phyloP scores from a whole-genome alignment of 2,888 invertebrate genomes.

The Drosophila dives region DNA sequence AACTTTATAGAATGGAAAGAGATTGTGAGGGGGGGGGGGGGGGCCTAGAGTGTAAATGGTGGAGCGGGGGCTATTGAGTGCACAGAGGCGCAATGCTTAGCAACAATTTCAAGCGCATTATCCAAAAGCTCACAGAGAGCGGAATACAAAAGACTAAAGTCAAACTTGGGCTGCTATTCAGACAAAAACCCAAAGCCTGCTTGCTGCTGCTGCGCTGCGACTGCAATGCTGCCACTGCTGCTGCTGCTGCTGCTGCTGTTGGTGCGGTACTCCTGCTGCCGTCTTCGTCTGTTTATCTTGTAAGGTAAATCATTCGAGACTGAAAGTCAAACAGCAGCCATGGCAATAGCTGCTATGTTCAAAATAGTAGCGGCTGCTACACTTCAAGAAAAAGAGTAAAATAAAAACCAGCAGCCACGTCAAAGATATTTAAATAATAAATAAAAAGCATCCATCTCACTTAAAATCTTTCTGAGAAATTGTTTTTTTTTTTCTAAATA shows the following conservation, averaged over 20 bases:
- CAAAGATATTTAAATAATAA: no score
- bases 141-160: conserved; percentile 73
- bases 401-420: no score
- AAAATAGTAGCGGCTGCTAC: not conserved
- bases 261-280: not conserved
- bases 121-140: conserved; percentile 45
- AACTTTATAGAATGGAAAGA: not conserved
- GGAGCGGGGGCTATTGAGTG: not conserved
- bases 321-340: conserved; percentile 75
- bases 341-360: conserved; percentile 14
- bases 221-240: not conserved
- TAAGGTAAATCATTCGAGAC: conserved; percentile 80
- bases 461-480: no score
- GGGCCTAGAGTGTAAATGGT: not conserved
- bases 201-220: conserved; percentile 24
- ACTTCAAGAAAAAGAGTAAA: not conserved
- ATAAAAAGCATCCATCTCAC: no score
- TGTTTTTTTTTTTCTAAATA: no score
- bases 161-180: conserved; percentile 70
- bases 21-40: not conserved
- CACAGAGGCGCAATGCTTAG: conserved; percentile 40
- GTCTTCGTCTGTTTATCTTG: conserved; percentile 73
- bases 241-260: not conserved
- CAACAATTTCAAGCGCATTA: conserved; percentile 80
- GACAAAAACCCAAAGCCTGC: conserved; percentile 53